These are phyloP conservation scores for Amphibalanus amphitrite DNA, from an alignment of 1,140 invertebrate genomes.

Conservation along the genomic window DNA sequence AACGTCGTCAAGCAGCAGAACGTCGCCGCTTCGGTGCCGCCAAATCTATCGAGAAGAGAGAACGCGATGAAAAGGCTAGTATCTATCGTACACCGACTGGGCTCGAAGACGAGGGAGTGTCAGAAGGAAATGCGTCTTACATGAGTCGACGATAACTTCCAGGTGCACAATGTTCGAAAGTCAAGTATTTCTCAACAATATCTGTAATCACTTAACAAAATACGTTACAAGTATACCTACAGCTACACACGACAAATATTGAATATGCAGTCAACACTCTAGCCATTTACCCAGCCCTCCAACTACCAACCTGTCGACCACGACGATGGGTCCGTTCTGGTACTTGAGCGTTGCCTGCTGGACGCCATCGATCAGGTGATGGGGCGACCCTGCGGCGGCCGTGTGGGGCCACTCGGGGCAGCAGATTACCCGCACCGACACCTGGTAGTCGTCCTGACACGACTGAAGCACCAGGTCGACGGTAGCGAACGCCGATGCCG, in stretches of 20 bases:
- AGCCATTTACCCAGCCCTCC: too few relatives aligned
- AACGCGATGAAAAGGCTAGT: too few relatives aligned
- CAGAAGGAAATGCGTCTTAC: too few relatives aligned
- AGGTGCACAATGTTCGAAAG: too few relatives aligned
- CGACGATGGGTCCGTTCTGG: conserved; percentile 77
- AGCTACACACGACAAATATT: too few relatives aligned
- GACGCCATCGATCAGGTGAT: conserved; percentile 58
- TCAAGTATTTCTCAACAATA: too few relatives aligned
- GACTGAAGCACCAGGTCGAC: conserved; percentile 62
- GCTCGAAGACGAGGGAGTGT: too few relatives aligned
- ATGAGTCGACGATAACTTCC: too few relatives aligned
- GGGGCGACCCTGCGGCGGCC: conserved; percentile 15
- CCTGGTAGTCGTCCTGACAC: conserved; percentile 81
- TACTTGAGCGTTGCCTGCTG: conserved; percentile 64
- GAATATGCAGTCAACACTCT: too few relatives aligned
- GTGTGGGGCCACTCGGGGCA: conserved; percentile 55
- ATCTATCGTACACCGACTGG: too few relatives aligned
- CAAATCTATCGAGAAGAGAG: conserved; percentile 38
- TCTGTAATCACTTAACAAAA: too few relatives aligned
- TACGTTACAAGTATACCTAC: too few relatives aligned
- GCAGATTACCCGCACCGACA: conserved; percentile 75
- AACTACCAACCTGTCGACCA: conserved; percentile 66
- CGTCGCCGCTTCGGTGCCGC: conserved; percentile 60
- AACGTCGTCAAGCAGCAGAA: conserved; percentile 62
- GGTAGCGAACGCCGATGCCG: conserved; percentile 20